Percentiles rank a stretch among this genome's conserved stretches.
These are phyloP conservation scores for Taeniopygia guttata DNA, from an alignment of 2,797 vertebrate species.

Conservation along the genomic window DNA sequence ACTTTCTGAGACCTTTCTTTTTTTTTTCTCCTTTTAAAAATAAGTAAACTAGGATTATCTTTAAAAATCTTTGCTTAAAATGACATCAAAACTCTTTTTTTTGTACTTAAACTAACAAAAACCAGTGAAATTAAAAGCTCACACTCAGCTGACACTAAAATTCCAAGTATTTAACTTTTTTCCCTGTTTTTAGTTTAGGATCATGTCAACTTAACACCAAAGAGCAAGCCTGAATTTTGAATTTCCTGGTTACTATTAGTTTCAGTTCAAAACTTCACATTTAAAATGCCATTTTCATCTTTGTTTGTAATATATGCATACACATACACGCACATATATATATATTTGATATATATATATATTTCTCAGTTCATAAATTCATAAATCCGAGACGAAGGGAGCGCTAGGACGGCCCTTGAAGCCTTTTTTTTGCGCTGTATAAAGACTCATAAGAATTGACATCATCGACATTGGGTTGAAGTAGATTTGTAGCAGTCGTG, in stretches of 20 bases:
- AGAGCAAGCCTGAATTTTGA: constrained; percentile 15
- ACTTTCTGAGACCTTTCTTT: background rate
- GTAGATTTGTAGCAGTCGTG: constrained; percentile 38
- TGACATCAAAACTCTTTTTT: background rate
- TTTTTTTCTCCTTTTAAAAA: background rate
- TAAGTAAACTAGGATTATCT: background rate
- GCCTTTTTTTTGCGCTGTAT: background rate
- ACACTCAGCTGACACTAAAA: background rate
- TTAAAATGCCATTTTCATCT: background rate
- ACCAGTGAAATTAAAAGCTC: constrained; percentile 34
- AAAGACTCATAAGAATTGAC: constrained; percentile 57
- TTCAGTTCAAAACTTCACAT: background rate
- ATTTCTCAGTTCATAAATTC: background rate
- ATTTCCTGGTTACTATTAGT: constrained; percentile 30
- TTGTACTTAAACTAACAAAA: constrained; percentile 30
- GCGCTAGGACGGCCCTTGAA: background rate
- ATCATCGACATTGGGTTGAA: constrained; percentile 46
- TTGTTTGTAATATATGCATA: background rate
- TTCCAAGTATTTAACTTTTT: background rate
- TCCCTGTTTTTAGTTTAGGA: background rate
- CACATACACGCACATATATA: background rate
- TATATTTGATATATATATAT: background rate
- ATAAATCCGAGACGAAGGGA: constrained; percentile 33
- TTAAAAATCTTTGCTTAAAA: background rate
- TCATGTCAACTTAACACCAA: background rate